Evolutionary conservation across 2,113 vertebrate species (phyloP).

Genomic region (Cephalophus harveyi): DNA sequence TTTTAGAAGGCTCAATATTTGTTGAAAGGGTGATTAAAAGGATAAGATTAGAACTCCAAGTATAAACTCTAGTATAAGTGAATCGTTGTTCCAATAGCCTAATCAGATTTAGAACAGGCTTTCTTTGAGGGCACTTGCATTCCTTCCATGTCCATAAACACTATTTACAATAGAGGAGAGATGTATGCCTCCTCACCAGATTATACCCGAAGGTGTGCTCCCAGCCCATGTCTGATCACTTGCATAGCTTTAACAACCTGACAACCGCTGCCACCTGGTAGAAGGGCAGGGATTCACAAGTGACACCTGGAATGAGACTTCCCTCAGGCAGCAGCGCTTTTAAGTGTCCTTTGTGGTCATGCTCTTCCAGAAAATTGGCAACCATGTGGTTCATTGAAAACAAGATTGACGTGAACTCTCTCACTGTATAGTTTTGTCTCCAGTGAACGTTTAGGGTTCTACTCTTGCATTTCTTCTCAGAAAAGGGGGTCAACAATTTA

Average conservation of each 20-base stretch:
- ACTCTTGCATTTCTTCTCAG: not conserved
- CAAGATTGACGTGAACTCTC: not conserved
- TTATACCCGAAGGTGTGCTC: rapidly evolving
- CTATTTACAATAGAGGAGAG: not conserved
- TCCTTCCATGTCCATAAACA: not conserved
- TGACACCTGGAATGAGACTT: not conserved
- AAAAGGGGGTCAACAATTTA: not conserved
- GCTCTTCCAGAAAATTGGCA: not conserved
- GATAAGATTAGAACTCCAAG: not conserved
- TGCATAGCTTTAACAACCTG: not conserved
- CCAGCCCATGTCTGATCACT: not conserved
- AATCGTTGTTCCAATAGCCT: not conserved
- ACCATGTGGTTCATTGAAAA: not conserved
- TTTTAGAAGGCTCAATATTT: not conserved
- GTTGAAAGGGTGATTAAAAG: not conserved
- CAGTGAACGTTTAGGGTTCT: not conserved
- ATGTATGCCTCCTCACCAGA: not conserved
- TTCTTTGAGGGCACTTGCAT: not conserved
- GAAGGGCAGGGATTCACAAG: not conserved
- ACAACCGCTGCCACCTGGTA: not conserved
- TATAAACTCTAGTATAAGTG: not conserved
- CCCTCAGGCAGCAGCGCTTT: too few species aligned
- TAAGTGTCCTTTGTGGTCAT: too few species aligned
- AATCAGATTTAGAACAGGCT: not conserved
- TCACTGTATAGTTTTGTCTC: not conserved